Base-by-base conservation (phyloP, 2,113 vertebrate species). In the Ciconia stormi region DNA sequence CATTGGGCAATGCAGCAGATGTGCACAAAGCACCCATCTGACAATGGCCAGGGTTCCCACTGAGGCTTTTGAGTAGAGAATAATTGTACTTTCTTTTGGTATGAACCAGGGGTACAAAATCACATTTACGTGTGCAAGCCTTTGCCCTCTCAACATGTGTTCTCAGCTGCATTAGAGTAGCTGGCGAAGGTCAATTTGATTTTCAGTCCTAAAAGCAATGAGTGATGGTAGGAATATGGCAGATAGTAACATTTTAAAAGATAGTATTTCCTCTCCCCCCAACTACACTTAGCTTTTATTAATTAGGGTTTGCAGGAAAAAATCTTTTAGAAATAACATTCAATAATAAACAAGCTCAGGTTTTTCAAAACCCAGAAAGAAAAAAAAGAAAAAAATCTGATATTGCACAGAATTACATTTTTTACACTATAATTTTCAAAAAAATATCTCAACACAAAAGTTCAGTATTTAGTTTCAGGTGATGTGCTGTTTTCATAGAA, bases 21-120 rank as follows among this genome's bases (percentile, higher is more conserved):
- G 97, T 96, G 95, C 96, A 97, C 96, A 97, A 97, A 97, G 95
- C 95, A 97, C 95, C 93, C 96, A 97, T 94, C 86, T 94, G 88
- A 97, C 97, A 97, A 97, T 97, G 94, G 94, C 90, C 93, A 87
- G 95, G 91, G 91, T 85, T 96, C 97, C 97, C 95, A 96, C 96
- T 97, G 97, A 97, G 97, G 93, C 94, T 96, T 97, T 94, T 94
- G 80, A 96, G 95, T 15, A 11, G 88, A 79, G 96, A 96, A 97
- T 96, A 97, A 97, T 96, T 91, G 93, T 86, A 97, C 90, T 97
- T 95, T 97, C 95, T 97, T 97, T 95, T 63, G 90, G 78, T 66
- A 96, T 91, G 95, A 94, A 96, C 76, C 5, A 22, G 71, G 95
- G 96, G 90, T 96, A 95, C 92, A 96, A 96, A 97, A 97, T 97